Conservation (phyloP, 2,113 vertebrate species). For the Nymphicus hollandicus region DNA sequence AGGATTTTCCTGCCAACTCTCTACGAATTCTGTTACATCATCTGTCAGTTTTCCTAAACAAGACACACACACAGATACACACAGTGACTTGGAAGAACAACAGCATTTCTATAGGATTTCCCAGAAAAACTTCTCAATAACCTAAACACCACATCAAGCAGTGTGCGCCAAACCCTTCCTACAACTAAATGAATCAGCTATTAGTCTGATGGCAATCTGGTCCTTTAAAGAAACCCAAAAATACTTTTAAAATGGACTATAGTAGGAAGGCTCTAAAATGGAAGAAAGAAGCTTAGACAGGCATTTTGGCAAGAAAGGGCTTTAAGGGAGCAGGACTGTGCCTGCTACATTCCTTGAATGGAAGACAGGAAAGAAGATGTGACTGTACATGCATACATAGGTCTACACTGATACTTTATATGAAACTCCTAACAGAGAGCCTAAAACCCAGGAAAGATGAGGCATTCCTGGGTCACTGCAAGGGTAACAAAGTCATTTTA, state of each 20-base stretch:
- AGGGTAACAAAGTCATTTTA: background rate
- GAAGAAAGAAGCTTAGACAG: background rate
- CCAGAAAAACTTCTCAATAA: background rate
- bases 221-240: background rate
- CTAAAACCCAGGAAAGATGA: background rate
- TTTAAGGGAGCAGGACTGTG: background rate
- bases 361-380: background rate
- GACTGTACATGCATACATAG: background rate
- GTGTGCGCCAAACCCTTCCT: background rate
- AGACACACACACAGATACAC: background rate
- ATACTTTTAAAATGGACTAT: background rate
- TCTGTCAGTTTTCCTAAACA: constrained; percentile 84
- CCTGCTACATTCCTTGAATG: background rate
- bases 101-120: background rate
- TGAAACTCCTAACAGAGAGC: background rate
- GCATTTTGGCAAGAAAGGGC: background rate
- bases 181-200: background rate
- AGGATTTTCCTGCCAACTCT: constrained; percentile 88
- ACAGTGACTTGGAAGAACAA: background rate
- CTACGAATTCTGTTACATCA: constrained; percentile 86
- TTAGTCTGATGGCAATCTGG: background rate
- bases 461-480: background rate
- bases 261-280: background rate
- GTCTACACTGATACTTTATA: background rate
- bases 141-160: background rate